Evolutionary conservation across 1,140 invertebrate genomes (phyloP).

Genomic region (Scaptomyza montana): DNA sequence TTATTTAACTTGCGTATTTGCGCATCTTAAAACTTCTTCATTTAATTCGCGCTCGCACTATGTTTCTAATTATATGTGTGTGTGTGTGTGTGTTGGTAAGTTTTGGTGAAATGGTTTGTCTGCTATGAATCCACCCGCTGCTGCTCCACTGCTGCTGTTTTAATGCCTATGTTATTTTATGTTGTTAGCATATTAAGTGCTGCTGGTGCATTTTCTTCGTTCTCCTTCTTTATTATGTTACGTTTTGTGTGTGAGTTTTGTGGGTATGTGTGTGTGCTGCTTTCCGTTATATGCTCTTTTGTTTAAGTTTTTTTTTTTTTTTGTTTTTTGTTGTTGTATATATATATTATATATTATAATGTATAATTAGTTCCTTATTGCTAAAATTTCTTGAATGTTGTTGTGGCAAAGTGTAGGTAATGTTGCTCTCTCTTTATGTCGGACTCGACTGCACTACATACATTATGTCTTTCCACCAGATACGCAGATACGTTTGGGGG

Average conservation of each 20-base stretch:
- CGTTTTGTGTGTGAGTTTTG: slow-evolving; percentile 11
- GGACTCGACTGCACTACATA: slow-evolving; percentile 78
- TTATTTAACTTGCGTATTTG: slow-evolving; percentile 4
- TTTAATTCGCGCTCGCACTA: slow-evolving; percentile 54
- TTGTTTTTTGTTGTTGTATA: slow-evolving; percentile 57
- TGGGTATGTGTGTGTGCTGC: slow-evolving; percentile 19
- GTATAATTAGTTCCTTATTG: slow-evolving; percentile 81
- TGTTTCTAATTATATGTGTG: slow-evolving; percentile 39
- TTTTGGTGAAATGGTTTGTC: slow-evolving; percentile 19
- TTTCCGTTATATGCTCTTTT: slow-evolving; percentile 53
- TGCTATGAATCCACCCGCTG: slow-evolving; percentile 18
- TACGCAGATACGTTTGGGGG: slow-evolving; percentile 42
- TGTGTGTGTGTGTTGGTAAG: slow-evolving; percentile 30
- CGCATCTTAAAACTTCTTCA: slow-evolving; percentile 17
- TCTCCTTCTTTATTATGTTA: slow-evolving; percentile 7
- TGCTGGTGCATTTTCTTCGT: slow-evolving; percentile 29
- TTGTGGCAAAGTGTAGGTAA: slow-evolving; percentile 82
- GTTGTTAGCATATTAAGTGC: slow-evolving; percentile 27
- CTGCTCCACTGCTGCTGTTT: slow-evolving; percentile 12
- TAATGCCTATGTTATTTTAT: slow-evolving; percentile 31
- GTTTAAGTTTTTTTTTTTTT: slow-evolving; percentile 9
- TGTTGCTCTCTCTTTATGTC: slow-evolving; percentile 67
- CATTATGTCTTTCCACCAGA: slow-evolving; percentile 81
- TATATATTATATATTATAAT: slow-evolving; percentile 80
- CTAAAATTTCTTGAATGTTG: slow-evolving; percentile 81